Conservation (phyloP, 2,888 invertebrate genomes). For the Orchesella flavescens region DNA sequence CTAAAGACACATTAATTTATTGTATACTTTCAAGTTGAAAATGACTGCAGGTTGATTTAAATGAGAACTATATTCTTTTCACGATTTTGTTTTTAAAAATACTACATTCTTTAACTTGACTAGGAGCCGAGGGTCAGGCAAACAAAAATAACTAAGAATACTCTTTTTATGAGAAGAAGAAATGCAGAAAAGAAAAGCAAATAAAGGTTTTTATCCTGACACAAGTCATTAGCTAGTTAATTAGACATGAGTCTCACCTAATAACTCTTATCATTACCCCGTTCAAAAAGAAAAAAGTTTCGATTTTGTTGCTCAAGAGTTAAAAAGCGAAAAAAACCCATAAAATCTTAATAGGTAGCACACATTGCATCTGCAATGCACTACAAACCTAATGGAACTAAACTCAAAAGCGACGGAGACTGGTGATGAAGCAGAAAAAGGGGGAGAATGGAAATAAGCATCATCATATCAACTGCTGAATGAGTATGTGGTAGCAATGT, state of each 20-base stretch:
- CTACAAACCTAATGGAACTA: too few relatives aligned
- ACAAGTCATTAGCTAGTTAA: conserved; percentile 66
- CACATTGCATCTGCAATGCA: background rate
- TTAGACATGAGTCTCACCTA: conserved; percentile 65
- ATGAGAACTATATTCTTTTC: too few relatives aligned
- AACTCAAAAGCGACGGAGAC: background rate
- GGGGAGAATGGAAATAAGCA: conserved; percentile 26
- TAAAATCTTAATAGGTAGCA: background rate
- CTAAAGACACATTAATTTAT: too few relatives aligned
- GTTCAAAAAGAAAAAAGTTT: background rate
- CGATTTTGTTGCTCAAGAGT: background rate
- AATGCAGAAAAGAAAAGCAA: conserved; percentile 14
- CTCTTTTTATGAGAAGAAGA: conserved; percentile 8
- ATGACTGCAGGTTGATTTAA: too few relatives aligned
- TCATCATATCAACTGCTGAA: background rate
- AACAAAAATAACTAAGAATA: too few relatives aligned
- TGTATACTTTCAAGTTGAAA: too few relatives aligned
- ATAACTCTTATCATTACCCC: conserved; percentile 54
- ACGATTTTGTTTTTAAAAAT: too few relatives aligned
- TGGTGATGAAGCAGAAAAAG: conserved; percentile 58
- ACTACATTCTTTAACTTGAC: conserved; percentile 25
- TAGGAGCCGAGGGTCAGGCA: conserved; percentile 29
- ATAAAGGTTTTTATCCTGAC: conserved; percentile 50
- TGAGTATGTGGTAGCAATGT: background rate
- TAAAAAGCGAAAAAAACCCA: conserved; percentile 3